phyloP scores from a whole-genome alignment of 37 sponge, comb jelly and placozoan species.

The Agelas oroides region DNA sequence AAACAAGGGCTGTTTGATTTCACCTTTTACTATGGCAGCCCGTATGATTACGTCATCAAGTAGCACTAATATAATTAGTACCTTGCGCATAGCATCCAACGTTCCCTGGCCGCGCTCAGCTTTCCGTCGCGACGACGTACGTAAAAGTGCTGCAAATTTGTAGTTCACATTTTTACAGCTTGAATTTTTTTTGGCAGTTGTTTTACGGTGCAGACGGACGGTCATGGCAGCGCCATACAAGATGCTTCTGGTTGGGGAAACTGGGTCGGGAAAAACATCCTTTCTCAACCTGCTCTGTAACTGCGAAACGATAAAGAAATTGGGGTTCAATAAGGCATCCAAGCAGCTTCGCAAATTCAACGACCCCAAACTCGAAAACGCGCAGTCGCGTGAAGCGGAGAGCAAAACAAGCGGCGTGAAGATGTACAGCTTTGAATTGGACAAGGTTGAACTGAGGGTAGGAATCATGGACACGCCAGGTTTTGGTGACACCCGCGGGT shows the following conservation, averaged over 20 bases:
- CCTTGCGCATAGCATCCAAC: no score
- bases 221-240: no score
- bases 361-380: slow-evolving; percentile 38
- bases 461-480: slow-evolving; percentile 59
- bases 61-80: no score
- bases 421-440: slow-evolving; percentile 15
- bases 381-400: slow-evolving; percentile 9
- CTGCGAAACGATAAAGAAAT: background rate
- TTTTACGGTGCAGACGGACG: no score
- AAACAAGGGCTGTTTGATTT: no score
- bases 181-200: no score
- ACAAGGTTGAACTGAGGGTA: slow-evolving; percentile 6
- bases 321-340: background rate
- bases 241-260: slow-evolving; percentile 40
- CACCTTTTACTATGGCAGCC: no score
- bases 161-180: no score
- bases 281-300: slow-evolving; percentile 28
- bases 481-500: slow-evolving; percentile 46
- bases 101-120: no score
- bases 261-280: slow-evolving; percentile 43
- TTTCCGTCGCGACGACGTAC: no score
- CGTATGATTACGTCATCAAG: no score
- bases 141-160: no score
- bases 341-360: slow-evolving; percentile 9
- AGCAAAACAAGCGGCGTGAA: slow-evolving; percentile 37